These are phyloP conservation scores for Rhogogaster chlorosoma DNA, from an alignment of 2,888 invertebrate genomes.

Conservation along the genomic window DNA sequence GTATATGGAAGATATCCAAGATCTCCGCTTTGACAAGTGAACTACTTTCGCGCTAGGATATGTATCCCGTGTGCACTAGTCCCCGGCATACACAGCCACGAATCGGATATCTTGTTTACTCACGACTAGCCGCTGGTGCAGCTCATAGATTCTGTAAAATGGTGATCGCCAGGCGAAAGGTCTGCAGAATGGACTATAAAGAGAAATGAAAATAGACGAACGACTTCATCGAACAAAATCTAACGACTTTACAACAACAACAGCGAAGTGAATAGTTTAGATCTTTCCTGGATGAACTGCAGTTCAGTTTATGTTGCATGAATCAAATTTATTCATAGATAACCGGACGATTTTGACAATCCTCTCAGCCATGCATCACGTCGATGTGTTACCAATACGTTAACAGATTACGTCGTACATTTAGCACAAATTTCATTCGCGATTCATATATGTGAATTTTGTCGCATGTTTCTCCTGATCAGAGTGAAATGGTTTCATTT, in stretches of 20 bases:
- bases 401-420: neutral
- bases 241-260: neutral
- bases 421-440: neutral
- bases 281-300: neutral
- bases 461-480: neutral
- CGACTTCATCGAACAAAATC: neutral
- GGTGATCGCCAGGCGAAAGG: conserved; percentile 27
- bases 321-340: neutral
- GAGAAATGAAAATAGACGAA: conserved; percentile 44
- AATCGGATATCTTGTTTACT: conserved; percentile 38
- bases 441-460: neutral
- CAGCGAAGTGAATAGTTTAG: neutral
- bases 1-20: neutral
- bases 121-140: neutral
- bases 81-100: neutral
- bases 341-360: neutral
- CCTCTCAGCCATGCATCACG: neutral
- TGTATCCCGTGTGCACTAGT: neutral
- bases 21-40: conserved; percentile 32
- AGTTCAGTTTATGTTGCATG: neutral
- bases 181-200: conserved; percentile 10
- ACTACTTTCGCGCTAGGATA: conserved; percentile 31
- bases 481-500: neutral
- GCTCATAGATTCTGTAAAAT: neutral
- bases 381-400: neutral